Percentiles rank a stretch among this genome's conserved stretches.
Conservation (phyloP, 2,888 invertebrate genomes). For the Empis stercorea region DNA sequence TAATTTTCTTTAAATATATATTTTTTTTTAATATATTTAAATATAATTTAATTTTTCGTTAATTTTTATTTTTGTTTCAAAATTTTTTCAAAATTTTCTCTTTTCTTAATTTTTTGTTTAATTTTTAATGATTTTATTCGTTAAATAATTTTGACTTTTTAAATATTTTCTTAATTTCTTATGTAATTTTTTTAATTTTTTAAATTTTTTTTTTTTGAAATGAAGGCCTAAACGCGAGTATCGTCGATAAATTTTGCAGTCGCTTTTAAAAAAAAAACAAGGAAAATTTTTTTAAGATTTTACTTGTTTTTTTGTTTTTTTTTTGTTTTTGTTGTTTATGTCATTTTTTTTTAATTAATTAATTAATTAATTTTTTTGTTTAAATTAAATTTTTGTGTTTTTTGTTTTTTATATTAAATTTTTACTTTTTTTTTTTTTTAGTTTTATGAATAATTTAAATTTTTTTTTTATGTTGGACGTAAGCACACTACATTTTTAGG, state of each 20-base stretch:
- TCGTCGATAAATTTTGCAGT: constrained; percentile 47
- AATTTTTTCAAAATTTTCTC: constrained; percentile 18
- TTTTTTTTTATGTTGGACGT: constrained; percentile 19
- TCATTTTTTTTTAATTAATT: neutral
- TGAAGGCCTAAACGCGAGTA: constrained; percentile 55
- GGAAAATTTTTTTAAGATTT: constrained; percentile 9
- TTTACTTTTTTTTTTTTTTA: constrained; percentile 10
- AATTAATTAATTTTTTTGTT: constrained; percentile 1
- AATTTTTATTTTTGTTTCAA: constrained; percentile 8
- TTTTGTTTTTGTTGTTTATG: neutral
- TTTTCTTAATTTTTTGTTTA: constrained; percentile 4
- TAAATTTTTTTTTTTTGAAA: constrained; percentile 50
- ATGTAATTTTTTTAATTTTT: constrained; percentile 27
- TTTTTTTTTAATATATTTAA: constrained; percentile 3
- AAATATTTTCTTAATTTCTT: constrained; percentile 17
- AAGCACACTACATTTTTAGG: constrained; percentile 25
- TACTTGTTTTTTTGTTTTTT: constrained; percentile 2
- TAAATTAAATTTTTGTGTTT: neutral
- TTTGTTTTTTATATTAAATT: neutral
- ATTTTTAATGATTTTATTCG: constrained; percentile 8
- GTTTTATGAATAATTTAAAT: constrained; percentile 14
- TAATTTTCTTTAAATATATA: too few relatives aligned
- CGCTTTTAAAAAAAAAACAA: constrained; percentile 18
- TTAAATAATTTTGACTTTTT: constrained; percentile 11
- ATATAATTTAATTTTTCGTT: constrained; percentile 1